Conservation (phyloP, 2,888 invertebrate species). For the Julus scanicus region DNA sequence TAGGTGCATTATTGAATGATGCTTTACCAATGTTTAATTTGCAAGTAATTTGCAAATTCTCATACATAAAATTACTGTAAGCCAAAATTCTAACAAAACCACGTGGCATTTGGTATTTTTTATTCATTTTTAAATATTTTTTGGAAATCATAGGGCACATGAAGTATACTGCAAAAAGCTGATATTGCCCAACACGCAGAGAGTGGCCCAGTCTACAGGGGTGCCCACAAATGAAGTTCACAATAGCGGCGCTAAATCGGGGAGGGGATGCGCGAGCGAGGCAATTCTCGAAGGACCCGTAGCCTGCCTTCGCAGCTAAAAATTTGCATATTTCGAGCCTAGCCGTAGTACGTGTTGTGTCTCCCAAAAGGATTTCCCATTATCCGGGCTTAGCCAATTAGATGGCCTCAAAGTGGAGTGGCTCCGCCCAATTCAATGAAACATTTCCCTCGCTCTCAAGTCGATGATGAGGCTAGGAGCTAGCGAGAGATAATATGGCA, state of each 20-base stretch:
- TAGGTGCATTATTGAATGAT: too few species aligned
- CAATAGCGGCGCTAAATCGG: neutral
- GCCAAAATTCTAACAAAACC: neutral
- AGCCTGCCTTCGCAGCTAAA: slow-evolving; percentile 23
- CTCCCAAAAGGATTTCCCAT: slow-evolving; percentile 51
- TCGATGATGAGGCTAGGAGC: slow-evolving; percentile 51
- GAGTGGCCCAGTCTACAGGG: neutral
- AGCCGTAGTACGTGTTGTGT: slow-evolving; percentile 36
- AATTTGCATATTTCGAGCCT: slow-evolving; percentile 45
- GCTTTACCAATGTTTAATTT: too few species aligned
- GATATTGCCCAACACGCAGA: neutral
- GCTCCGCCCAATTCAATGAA: slow-evolving; percentile 51
- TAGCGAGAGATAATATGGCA: slow-evolving; percentile 54
- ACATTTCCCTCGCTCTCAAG: slow-evolving; percentile 37
- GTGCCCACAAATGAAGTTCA: slow-evolving; percentile 2
- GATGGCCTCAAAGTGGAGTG: neutral
- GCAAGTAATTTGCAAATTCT: too few species aligned
- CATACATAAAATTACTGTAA: too few species aligned
- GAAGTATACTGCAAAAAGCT: neutral
- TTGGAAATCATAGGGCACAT: too few species aligned
- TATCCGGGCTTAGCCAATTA: slow-evolving; percentile 44
- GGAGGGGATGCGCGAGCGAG: slow-evolving; percentile 2
- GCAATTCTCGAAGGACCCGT: slow-evolving; percentile 27
- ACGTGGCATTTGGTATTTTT: too few species aligned
- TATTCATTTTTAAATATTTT: neutral